A percentile compares a stretch with the other conserved stretches of the same genome.
These are phyloP conservation scores for Petrolisthes cinctipes DNA, from an alignment of 2,888 invertebrate species.

Conservation along the genomic window DNA sequence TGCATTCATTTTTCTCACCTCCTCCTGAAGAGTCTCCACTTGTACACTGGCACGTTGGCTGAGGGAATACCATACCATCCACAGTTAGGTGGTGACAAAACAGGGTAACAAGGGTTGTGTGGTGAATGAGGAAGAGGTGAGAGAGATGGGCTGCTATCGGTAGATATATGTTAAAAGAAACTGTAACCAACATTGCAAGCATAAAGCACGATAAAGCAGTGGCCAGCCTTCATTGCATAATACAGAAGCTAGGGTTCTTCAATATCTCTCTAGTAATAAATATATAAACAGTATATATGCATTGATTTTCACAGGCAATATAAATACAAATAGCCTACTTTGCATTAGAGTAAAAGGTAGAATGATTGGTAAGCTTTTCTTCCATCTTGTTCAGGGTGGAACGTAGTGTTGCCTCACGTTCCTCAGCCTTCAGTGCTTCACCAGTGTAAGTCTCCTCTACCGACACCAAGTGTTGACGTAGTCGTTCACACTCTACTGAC, in stretches of 20 bases:
- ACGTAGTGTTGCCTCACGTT: slow-evolving; percentile 81
- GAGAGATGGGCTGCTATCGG: too few species aligned
- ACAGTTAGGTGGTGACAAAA: too few species aligned
- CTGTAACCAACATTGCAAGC: too few species aligned
- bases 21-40: slow-evolving; percentile 86
- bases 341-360: slow-evolving; percentile 53
- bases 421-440: slow-evolving; percentile 87
- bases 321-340: slow-evolving; percentile 35
- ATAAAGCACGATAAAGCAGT: too few species aligned
- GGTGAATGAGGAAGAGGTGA: too few species aligned
- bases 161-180: too few species aligned
- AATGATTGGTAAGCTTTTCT: slow-evolving; percentile 70
- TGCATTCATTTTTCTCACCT: slow-evolving; percentile 80
- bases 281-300: too few species aligned
- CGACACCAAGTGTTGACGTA: slow-evolving; percentile 86
- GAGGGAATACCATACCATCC: slow-evolving; percentile 46
- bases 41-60: slow-evolving; percentile 90
- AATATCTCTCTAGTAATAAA: too few species aligned
- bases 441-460: slow-evolving; percentile 90
- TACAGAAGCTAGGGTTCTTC: too few species aligned
- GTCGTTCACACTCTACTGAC: slow-evolving; percentile 82
- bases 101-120: too few species aligned
- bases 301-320: not conserved
- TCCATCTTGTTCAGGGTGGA: slow-evolving; percentile 80
- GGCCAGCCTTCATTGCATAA: too few species aligned